phyloP scores from a whole-genome alignment of 1,140 invertebrate species.

The Rhyzopertha dominica region DNA sequence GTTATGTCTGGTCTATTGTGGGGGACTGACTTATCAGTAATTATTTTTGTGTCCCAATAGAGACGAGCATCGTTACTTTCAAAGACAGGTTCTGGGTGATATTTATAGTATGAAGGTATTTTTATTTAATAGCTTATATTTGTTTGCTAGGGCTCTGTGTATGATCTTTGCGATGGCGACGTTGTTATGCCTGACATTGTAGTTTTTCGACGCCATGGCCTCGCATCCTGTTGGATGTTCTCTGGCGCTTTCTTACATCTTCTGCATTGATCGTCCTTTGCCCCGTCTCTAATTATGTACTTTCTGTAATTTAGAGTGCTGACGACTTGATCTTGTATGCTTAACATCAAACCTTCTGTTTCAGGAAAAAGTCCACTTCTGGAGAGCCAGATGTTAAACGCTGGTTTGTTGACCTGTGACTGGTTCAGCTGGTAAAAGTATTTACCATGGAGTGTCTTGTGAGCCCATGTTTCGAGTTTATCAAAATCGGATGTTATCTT shows the following conservation, averaged over 20 bases:
- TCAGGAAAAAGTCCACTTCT: constrained; percentile 1
- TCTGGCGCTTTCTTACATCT: background rate
- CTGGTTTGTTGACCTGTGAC: constrained; percentile 1
- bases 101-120: background rate
- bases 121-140: background rate
- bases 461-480: background rate
- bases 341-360: background rate
- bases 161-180: background rate
- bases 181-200: constrained; percentile 1
- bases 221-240: constrained; percentile 1
- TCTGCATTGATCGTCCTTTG: background rate
- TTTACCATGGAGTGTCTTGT: constrained; percentile 4
- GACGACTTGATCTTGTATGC: constrained; percentile 9
- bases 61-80: constrained; percentile 3
- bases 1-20: constrained; percentile 8
- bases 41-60: constrained; percentile 5
- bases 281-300: background rate
- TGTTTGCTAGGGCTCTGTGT: background rate
- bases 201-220: background rate
- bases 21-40: background rate
- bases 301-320: constrained; percentile 2
- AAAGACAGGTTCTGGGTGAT: background rate
- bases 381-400: background rate
- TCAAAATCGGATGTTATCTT: background rate
- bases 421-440: constrained; percentile 1